These are phyloP conservation scores for Steinernema carpocapsae DNA, from an alignment of 2,888 invertebrate species.

Conservation along the genomic window DNA sequence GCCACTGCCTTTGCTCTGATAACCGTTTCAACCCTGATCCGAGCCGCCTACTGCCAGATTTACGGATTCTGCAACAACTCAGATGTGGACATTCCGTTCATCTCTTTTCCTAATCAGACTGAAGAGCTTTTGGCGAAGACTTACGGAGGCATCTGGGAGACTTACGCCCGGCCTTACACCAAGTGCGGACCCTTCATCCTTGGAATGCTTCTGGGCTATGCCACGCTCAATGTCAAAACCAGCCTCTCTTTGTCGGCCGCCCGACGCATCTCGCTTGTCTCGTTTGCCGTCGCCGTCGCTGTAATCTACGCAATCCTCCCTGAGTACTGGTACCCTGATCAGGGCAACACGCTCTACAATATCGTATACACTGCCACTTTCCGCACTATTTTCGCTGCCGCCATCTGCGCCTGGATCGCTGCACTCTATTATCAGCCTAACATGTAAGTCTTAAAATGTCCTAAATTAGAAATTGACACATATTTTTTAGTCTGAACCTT, in stretches of 20 bases:
- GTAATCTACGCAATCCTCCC: conserved; percentile 66
- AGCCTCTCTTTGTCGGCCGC: conserved; percentile 13
- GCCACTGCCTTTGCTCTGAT: conserved; percentile 44
- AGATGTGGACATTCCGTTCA: conserved; percentile 68
- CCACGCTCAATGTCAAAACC: conserved; percentile 34
- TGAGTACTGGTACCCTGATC: conserved; percentile 63
- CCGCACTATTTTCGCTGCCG: conserved; percentile 60
- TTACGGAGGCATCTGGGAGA: conserved; percentile 64
- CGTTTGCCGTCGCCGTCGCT: conserved; percentile 46
- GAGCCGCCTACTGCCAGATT: conserved; percentile 59
- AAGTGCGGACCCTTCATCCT: conserved; percentile 67
- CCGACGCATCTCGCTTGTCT: conserved; percentile 36
- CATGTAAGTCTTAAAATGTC: conserved; percentile 33
- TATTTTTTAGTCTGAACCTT: background rate
- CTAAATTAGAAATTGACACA: background rate
- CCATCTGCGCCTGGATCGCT: conserved; percentile 56
- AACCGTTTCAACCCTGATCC: conserved; percentile 45
- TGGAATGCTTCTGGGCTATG: conserved; percentile 60
- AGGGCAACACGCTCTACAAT: conserved; percentile 62
- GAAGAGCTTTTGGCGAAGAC: conserved; percentile 47
- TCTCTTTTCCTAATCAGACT: conserved; percentile 58
- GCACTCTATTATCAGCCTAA: conserved; percentile 45
- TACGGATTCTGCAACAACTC: conserved; percentile 65
- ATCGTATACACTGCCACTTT: conserved; percentile 64
- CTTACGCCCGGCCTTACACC: conserved; percentile 65